Evolutionary conservation across 1,140 invertebrate genomes (phyloP).

Genomic region (Cardiocondyla obscurior): DNA sequence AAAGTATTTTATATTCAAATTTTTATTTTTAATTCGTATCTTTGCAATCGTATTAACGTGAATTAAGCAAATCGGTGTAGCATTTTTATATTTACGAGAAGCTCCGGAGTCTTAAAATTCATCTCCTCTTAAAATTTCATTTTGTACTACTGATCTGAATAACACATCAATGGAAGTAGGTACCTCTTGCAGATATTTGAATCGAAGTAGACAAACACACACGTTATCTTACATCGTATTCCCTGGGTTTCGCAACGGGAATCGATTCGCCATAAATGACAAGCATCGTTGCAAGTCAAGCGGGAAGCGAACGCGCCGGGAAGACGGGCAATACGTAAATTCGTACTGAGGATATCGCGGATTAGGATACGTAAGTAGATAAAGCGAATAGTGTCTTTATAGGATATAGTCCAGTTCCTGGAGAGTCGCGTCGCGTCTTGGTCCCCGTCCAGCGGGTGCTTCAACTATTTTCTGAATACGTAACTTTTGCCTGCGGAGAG

Average conservation of each 20-base stretch:
- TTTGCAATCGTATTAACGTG: too few species aligned
- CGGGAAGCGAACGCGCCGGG: not conserved
- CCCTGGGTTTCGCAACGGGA: not conserved
- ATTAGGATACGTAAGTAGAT: constrained; percentile 37
- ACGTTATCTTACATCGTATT: not conserved
- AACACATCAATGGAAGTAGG: not conserved
- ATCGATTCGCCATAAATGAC: constrained; percentile 42
- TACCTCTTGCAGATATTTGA: not conserved
- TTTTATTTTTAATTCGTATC: not conserved
- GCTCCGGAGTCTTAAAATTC: not conserved
- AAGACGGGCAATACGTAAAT: constrained; percentile 1
- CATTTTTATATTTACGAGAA: not conserved
- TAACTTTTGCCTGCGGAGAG: constrained; percentile 53
- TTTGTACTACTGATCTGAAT: not conserved
- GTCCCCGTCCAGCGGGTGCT: constrained; percentile 60
- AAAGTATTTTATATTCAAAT: too few species aligned
- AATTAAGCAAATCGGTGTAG: not conserved
- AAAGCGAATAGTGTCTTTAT: constrained; percentile 15
- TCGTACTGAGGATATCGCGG: constrained; percentile 20
- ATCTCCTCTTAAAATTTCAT: constrained; percentile 10
- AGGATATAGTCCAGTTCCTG: constrained; percentile 43
- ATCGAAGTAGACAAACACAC: not conserved
- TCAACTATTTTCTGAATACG: constrained; percentile 65
- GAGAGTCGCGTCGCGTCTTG: constrained; percentile 53
- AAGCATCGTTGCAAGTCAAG: constrained; percentile 3